These are phyloP conservation scores for Platanista minor DNA, from an alignment of 2,113 vertebrate species.

Conservation along the genomic window DNA sequence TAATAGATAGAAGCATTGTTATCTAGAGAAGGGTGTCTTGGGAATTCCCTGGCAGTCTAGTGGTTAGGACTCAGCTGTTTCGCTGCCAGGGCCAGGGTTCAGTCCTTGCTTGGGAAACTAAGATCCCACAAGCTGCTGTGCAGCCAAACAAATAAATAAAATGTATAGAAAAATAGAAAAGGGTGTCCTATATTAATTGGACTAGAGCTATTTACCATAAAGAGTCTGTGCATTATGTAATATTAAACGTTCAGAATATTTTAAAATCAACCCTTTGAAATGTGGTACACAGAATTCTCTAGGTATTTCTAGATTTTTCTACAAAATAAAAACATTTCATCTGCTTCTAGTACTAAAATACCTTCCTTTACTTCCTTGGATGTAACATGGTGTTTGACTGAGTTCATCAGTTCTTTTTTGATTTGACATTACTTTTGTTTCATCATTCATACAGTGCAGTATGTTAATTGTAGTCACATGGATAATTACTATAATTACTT, in stretches of 20 bases:
- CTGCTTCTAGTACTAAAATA: constrained; percentile 6
- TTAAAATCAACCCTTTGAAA: neutral
- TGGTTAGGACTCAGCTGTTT: neutral
- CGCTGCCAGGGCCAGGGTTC: too few relatives aligned
- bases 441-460: neutral
- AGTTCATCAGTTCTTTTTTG: neutral
- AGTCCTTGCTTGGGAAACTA: neutral
- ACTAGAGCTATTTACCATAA: neutral
- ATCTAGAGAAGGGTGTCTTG: neutral
- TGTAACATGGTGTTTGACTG: neutral
- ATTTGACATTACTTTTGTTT: neutral
- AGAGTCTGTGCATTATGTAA: neutral
- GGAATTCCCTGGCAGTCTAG: neutral
- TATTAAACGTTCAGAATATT: neutral
- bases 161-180: neutral
- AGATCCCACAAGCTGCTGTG: neutral
- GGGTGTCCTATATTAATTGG: neutral
- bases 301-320: constrained; percentile 8
- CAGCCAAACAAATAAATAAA: neutral
- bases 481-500: neutral
- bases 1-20: neutral
- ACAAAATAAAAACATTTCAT: constrained; percentile 18
- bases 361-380: neutral
- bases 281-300: neutral
- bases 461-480: neutral